Conservation (phyloP, 30 jellyfish, hydroid and myxozoan species). For the Euphysa ruthae region DNA sequence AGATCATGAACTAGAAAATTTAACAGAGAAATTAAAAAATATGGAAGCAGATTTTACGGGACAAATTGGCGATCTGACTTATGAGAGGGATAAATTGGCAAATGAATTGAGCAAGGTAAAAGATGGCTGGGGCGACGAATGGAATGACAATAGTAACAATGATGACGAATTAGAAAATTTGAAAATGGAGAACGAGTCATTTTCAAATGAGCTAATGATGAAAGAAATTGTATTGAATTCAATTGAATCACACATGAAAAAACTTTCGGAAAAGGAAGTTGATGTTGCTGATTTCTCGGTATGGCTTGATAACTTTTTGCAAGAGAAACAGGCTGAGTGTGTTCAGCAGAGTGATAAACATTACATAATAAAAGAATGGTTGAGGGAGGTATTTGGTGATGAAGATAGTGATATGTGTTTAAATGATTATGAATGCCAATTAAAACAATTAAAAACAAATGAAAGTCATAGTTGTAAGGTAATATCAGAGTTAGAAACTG, state of each 20-base stretch:
- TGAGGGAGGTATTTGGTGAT: not conserved
- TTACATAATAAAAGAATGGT: not conserved
- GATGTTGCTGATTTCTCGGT: constrained; percentile 32
- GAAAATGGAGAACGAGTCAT: constrained; percentile 18
- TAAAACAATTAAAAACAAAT: not conserved
- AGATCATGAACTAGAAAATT: constrained; percentile 13
- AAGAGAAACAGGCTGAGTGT: too few species aligned
- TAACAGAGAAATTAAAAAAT: not conserved
- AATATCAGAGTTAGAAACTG: not conserved
- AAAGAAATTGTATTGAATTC: constrained; percentile 27
- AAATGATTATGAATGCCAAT: not conserved
- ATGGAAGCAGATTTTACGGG: constrained; percentile 1
- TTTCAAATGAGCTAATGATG: constrained; percentile 34
- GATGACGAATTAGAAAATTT: constrained; percentile 5
- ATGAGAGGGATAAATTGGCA: constrained; percentile 11
- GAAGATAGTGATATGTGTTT: not conserved
- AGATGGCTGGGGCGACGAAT: constrained; percentile 17
- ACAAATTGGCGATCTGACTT: not conserved
- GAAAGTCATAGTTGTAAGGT: not conserved
- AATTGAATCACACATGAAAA: constrained; percentile 22
- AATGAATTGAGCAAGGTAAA: not conserved
- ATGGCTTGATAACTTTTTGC: constrained; percentile 14
- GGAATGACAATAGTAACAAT: not conserved
- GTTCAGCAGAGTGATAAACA: not conserved
- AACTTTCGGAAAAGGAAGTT: constrained; percentile 5